Evolutionary conservation across 2,113 vertebrate species (phyloP).

Genomic region (Notothenia rossii): DNA sequence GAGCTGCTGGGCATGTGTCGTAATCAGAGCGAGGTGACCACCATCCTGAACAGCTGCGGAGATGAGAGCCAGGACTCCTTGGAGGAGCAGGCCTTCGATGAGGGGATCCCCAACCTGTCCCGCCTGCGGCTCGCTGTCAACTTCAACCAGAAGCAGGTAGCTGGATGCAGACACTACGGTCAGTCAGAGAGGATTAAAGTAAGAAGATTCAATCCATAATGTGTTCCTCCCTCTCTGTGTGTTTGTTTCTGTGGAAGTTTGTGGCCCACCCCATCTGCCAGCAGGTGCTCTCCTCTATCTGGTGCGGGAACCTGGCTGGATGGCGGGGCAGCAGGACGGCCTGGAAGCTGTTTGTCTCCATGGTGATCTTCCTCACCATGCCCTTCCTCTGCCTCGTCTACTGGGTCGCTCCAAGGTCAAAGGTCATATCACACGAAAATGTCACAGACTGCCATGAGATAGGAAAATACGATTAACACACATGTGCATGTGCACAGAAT

Average conservation of each 20-base stretch:
- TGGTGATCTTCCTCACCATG: conserved; percentile 91
- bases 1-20: conserved; percentile 93
- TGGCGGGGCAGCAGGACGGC: conserved; percentile 90
- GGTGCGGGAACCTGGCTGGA: conserved; percentile 89
- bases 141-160: conserved; percentile 91
- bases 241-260: conserved; percentile 81
- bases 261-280: conserved; percentile 94
- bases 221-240: not conserved
- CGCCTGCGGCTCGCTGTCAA: conserved; percentile 90
- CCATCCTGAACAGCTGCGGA: conserved; percentile 87
- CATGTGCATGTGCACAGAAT: too few species aligned
- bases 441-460: not conserved
- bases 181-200: not conserved
- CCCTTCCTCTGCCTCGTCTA: conserved; percentile 90
- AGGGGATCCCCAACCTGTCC: conserved; percentile 91
- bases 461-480: not conserved
- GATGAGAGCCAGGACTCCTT: conserved; percentile 80
- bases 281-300: conserved; percentile 94
- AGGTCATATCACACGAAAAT: conserved; percentile 70
- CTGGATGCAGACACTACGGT: not conserved
- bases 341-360: conserved; percentile 89
- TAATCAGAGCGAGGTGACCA: conserved; percentile 93
- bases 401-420: conserved; percentile 91
- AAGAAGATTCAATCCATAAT: not conserved
- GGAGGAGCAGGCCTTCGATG: conserved; percentile 88